phyloP scores from a whole-genome alignment of 2,113 vertebrate genomes.

The Cryptotis parvus region DNA sequence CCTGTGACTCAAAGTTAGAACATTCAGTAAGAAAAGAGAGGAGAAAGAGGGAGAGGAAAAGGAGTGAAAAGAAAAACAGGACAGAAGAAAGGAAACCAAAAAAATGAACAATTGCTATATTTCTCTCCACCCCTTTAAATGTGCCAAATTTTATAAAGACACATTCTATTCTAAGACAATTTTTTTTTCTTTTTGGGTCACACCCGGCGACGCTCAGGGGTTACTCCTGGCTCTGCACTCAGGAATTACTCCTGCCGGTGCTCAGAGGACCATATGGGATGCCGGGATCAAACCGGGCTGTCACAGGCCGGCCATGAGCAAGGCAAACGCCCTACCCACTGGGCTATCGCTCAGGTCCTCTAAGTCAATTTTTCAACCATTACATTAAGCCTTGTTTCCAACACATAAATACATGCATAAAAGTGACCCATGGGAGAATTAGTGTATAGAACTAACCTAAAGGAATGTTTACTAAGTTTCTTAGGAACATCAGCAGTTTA shows the following conservation, averaged over 20 bases:
- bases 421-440: slow-evolving; percentile 52
- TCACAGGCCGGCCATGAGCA: no score
- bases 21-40: slow-evolving; percentile 73
- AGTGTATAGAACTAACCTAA: slow-evolving; percentile 45
- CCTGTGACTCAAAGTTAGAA: slow-evolving; percentile 72
- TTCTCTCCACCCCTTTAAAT: slow-evolving; percentile 57
- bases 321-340: no score
- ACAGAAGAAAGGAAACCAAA: slow-evolving; percentile 72
- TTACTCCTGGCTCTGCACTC: no score
- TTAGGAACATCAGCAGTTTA: slow-evolving; percentile 66
- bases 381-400: slow-evolving; percentile 30
- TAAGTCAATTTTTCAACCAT: slow-evolving; percentile 55
- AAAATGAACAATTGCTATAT: not conserved
- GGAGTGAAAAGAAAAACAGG: not conserved
- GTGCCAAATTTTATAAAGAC: slow-evolving; percentile 45
- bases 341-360: no score
- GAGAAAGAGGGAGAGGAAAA: slow-evolving; percentile 65
- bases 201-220: no score
- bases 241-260: no score
- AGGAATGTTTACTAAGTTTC: not conserved
- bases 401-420: slow-evolving; percentile 16
- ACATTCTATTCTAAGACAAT: slow-evolving; percentile 62
- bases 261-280: no score
- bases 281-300: no score
- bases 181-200: no score